Evolutionary conservation across 2,113 vertebrate genomes (phyloP).

Genomic region (Bos taurus): ARS-UCD2.0 NC_037339.1:85558001-85558500

Average conservation of each 20-base stretch:
- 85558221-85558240: rapidly evolving
- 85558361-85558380: rapidly evolving
- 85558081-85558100: background rate
- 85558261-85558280: background rate
- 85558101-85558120: background rate
- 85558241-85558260: background rate
- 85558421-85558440: background rate
- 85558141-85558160: background rate
- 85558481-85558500: rapidly evolving
- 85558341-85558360: no score
- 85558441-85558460: background rate
- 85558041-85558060: no score
- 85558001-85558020: rapidly evolving
- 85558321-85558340: background rate
- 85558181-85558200: background rate
- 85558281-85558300: background rate
- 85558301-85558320: background rate
- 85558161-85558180: rapidly evolving
- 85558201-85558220: rapidly evolving
- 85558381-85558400: rapidly evolving
- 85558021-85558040: no score
- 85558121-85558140: background rate
- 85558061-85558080: rapidly evolving
- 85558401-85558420: background rate
- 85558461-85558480: no score